Conservation (phyloP, 2,888 invertebrate species). For the Acholoe squamosa region DNA sequence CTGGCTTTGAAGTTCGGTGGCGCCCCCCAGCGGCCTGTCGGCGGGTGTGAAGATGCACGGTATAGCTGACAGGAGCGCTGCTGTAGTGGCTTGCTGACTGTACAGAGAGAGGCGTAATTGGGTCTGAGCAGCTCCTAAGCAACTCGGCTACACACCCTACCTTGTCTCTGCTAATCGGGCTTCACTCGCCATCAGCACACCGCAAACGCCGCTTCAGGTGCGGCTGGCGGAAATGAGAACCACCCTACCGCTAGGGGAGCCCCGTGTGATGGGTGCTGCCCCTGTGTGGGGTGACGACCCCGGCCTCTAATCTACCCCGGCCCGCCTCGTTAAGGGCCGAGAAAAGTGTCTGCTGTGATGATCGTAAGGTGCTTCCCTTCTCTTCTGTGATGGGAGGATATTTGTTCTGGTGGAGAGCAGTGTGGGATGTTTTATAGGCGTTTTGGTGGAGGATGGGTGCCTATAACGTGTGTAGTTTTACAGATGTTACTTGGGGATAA, state of each 20-base stretch:
- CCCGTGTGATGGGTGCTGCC: background rate
- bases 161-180: constrained; percentile 40
- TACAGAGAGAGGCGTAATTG: background rate
- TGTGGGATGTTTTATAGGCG: background rate
- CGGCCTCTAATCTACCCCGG: background rate
- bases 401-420: background rate
- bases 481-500: too few species aligned
- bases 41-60: background rate
- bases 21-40: constrained; percentile 16
- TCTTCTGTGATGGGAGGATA: background rate
- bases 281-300: background rate
- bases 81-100: too few species aligned
- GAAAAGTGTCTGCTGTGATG: background rate
- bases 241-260: background rate
- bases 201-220: background rate
- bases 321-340: background rate
- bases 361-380: background rate
- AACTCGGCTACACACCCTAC: background rate
- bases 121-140: background rate
- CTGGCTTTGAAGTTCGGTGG: background rate
- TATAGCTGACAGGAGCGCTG: background rate
- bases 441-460: too few species aligned
- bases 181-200: constrained; percentile 26
- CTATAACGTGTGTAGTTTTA: too few species aligned
- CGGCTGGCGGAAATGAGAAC: constrained; percentile 4